Base-by-base conservation (phyloP, 2,797 vertebrate genomes). In the Balearica regulorum region DNA sequence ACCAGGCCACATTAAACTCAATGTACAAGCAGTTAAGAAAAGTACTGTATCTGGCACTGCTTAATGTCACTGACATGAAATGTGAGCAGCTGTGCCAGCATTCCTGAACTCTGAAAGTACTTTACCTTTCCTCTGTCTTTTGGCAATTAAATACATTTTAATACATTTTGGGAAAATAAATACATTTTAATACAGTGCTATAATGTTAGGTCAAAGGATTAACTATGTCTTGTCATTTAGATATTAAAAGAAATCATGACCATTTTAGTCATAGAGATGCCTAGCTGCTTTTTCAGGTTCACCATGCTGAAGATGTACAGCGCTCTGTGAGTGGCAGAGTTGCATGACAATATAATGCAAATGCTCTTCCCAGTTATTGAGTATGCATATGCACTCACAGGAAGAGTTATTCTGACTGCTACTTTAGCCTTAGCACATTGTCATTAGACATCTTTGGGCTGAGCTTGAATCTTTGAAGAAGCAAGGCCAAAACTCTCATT, bases 11-110 rank as follows among this genome's bases (percentile, higher is more conserved):
- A 89, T 92, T 94, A 96, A 87, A 93, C 55, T 87, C 85, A 80
- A 81, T 48, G 91, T 87, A 95, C 83, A 91, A 92, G 85, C 84
- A 95, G 92, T 95, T 94, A 96, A 91, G 94, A 72, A 71, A 96
- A 95, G 92, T 79, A 94, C 92, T 88, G 83, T 94, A 93, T 96
- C 87, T 97, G 88, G 95, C 93, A 87, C 95, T 97, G 94, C 62
- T 95, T 89, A 97, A 96, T 94, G 83, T 85, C 78, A 93, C 39
- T 93, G 66, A 84, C 41, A 53, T 91, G 94, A 95, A 85, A 95
- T 54, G 76, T 54, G 39, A 97, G 93, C 87, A 93, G 51, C 87
- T 44, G 62, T 96, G 68, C 86, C 92, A 95, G 77, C 66, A 91
- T 85, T 95, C 61, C 68, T 93, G 61, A 93, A 95, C 62, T 91